Evolutionary conservation across 2,888 invertebrate genomes (phyloP), one percentile per base, ranked within the genome.

Genomic region (Andrena minutula): DNA sequence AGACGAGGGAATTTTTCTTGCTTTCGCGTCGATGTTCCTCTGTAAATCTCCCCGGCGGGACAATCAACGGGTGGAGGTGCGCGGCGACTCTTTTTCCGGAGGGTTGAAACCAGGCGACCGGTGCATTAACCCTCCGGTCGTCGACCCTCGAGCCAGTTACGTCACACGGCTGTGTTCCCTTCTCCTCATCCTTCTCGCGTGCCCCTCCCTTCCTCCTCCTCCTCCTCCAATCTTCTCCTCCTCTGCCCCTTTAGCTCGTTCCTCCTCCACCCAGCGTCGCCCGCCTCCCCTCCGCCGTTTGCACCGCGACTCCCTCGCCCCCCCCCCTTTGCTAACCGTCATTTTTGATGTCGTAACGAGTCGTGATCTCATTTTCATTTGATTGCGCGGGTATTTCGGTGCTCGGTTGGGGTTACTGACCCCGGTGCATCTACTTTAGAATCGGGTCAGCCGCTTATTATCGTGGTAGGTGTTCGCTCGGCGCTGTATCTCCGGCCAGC

Each of bases 301-400:
- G 51, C 30, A 10, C 72, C 72, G 63, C 64, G 47, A 65, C 30
- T 30, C 35, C 53, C 26, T 35, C n/a, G 70, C 56, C 64, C 78
- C 60, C 69, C 63, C 23, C 79, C 68, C 84, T 73, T 82, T 64
- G 73, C 66, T 84, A 84, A 88, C 90, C 92, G 90, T 91, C 92
- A 93, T 93, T 93, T 93, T 93, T 94, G 92, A 93, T 93, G 93
- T 93, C 92, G 93, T 93, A 93, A 93, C 93, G 92, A 93, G 92
- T 93, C 93, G 92, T 93, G 94, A 94, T 93, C 94, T 93, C 94
- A 94, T 94, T 94, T 94, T 94, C 94, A 92, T 94, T 93, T 92
- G 92, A 94, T 94, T 93, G 93, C 93, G 88, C 92, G 88, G 87
- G 89, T 92, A 92, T 92, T 92, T 92, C 90, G 91, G 92, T 88